Percentiles rank a stretch among this genome's conserved stretches.
Conservation (phyloP, 1,140 invertebrate species). For the Temnothorax nylanderi region DNA sequence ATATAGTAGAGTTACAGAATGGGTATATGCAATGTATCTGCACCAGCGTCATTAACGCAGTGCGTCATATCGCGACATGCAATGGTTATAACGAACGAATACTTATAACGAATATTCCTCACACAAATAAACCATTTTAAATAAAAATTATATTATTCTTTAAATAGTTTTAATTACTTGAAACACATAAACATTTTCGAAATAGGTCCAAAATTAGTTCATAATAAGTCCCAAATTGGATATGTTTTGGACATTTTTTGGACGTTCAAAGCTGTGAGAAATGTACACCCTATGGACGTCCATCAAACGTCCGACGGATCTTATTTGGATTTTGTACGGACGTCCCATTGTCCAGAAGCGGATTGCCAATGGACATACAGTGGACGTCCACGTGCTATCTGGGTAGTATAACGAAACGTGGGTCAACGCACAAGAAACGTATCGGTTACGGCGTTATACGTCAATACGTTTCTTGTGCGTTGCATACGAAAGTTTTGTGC, state of each 20-base stretch:
- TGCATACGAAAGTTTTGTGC: too few species aligned
- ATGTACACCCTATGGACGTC: neutral
- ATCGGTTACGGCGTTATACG: too few species aligned
- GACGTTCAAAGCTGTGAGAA: neutral
- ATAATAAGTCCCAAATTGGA: neutral
- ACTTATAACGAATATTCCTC: too few species aligned
- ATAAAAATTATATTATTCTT: too few species aligned
- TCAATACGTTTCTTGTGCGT: too few species aligned
- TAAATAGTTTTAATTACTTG: too few species aligned
- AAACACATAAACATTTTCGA: too few species aligned
- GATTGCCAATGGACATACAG: neutral
- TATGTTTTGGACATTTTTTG: neutral
- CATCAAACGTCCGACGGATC: neutral
- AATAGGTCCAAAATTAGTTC: neutral
- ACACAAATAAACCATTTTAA: too few species aligned
- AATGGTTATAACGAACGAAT: too few species aligned
- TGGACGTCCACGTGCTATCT: slow-evolving; percentile 17
- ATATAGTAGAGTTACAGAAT: neutral
- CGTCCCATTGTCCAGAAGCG: neutral
- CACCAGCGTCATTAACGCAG: neutral
- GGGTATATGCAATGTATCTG: neutral
- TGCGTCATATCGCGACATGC: neutral
- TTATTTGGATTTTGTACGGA: neutral
- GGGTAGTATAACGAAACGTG: neutral
- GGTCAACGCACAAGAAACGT: too few species aligned